Percentiles rank a stretch among this genome's conserved stretches.
Conservation (phyloP, 1,140 invertebrate genomes). For the Zaprionus taronus region DNA sequence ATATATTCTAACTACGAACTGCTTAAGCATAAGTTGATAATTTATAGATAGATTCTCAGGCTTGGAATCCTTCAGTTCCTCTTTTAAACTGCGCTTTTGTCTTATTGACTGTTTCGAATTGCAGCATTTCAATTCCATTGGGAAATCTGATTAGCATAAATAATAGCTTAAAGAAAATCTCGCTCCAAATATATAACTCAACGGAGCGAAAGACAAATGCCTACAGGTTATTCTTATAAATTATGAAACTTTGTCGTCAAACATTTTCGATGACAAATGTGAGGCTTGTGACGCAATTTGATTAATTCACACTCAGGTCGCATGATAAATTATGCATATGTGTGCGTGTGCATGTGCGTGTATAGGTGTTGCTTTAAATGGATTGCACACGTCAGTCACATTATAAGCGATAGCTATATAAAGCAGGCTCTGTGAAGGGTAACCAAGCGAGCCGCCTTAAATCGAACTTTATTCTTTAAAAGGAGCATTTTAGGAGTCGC, state of each 20-base stretch:
- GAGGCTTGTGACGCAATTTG: constrained; percentile 10
- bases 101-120: neutral
- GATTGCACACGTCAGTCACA: constrained; percentile 2
- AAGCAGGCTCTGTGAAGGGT: neutral
- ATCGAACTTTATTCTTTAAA: constrained; percentile 28
- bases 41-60: neutral
- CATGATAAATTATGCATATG: constrained; percentile 26
- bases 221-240: neutral
- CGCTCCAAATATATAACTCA: neutral
- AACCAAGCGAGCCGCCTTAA: neutral
- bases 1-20: too few relatives aligned
- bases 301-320: constrained; percentile 19
- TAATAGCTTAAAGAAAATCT: neutral
- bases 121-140: neutral
- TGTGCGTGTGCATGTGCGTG: constrained; percentile 19
- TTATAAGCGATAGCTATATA: constrained; percentile 16
- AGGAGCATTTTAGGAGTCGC: neutral
- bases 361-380: neutral
- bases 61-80: neutral
- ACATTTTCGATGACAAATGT: constrained; percentile 5
- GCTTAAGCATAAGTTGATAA: neutral
- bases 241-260: neutral
- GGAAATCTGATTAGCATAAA: neutral
- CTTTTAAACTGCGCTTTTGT: too few relatives aligned
- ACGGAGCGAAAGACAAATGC: constrained; percentile 1